A percentile compares a stretch with the other conserved stretches of the same genome.
Conservation (phyloP, 2,113 vertebrate species). For the Genyomyrus donnyi region DNA sequence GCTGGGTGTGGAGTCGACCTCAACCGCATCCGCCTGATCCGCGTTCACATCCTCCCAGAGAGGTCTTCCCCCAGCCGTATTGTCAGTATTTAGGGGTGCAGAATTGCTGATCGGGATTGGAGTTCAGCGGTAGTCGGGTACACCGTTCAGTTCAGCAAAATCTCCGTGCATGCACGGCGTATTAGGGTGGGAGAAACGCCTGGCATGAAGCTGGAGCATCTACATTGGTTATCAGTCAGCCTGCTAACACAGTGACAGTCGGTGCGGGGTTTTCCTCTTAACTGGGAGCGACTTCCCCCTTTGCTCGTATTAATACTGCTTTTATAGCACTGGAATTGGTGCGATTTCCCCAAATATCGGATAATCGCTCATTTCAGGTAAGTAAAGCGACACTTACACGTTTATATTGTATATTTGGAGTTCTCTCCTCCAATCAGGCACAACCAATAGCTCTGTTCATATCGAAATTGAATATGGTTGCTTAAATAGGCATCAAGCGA, state of each 20-base stretch:
- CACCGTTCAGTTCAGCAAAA: neutral
- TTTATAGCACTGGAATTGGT: neutral
- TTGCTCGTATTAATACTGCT: neutral
- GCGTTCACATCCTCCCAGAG: neutral
- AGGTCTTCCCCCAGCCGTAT: neutral
- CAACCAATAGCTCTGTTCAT: neutral
- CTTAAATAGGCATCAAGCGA: neutral
- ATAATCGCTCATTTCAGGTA: neutral
- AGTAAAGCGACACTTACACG: neutral
- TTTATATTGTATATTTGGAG: neutral
- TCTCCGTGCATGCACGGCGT: neutral
- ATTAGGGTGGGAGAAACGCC: neutral
- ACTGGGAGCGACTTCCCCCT: neutral
- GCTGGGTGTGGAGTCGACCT: neutral
- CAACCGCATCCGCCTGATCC: neutral
- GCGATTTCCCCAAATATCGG: neutral
- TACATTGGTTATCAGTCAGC: constrained; percentile 10
- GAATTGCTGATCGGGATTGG: neutral
- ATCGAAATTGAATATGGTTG: neutral
- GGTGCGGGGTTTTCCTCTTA: constrained; percentile 11
- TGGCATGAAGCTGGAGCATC: constrained; percentile 34
- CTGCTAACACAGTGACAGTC: constrained; percentile 15
- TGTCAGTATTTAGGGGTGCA: neutral
- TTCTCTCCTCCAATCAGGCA: neutral
- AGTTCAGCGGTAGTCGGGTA: neutral